These are phyloP conservation scores for Lepetodrilus schrolli DNA, from an alignment of 2,888 invertebrate species.

Conservation along the genomic window DNA sequence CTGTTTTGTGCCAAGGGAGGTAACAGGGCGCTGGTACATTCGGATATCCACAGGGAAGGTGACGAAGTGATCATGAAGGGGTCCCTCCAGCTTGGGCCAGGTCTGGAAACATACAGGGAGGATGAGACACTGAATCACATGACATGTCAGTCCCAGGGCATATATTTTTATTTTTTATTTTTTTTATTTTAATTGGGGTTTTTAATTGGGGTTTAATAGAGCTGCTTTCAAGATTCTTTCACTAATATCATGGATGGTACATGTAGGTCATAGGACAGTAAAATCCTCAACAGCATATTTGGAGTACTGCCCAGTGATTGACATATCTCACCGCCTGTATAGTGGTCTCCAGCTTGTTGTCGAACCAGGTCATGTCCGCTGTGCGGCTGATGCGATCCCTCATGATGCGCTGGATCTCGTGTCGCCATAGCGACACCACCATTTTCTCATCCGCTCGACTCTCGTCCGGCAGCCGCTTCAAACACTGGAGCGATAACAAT, in stretches of 20 bases:
- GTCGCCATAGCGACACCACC: constrained; percentile 73
- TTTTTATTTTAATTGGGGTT: neutral
- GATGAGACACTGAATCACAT: neutral
- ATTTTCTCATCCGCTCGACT: constrained; percentile 72
- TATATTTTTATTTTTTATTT: no score
- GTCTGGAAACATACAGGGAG: constrained; percentile 48
- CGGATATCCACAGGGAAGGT: constrained; percentile 73
- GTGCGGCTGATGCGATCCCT: constrained; percentile 70
- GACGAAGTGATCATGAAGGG: constrained; percentile 69
- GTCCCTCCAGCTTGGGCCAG: constrained; percentile 64
- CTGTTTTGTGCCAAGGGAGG: constrained; percentile 66
- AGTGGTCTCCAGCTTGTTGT: constrained; percentile 65
- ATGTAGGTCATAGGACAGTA: neutral
- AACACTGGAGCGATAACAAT: constrained; percentile 57
- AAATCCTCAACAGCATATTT: neutral
- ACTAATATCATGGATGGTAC: neutral
- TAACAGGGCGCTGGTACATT: constrained; percentile 69
- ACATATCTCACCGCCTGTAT: constrained; percentile 56
- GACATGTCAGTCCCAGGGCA: no score
- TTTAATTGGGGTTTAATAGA: neutral
- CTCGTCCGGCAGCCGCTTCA: constrained; percentile 72
- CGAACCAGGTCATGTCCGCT: constrained; percentile 73
- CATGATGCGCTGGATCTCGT: constrained; percentile 72
- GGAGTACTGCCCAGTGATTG: neutral
- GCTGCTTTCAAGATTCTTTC: no score